Evolutionary conservation across 2,797 vertebrate species (phyloP).

Genomic region (Karalla daura): DNA sequence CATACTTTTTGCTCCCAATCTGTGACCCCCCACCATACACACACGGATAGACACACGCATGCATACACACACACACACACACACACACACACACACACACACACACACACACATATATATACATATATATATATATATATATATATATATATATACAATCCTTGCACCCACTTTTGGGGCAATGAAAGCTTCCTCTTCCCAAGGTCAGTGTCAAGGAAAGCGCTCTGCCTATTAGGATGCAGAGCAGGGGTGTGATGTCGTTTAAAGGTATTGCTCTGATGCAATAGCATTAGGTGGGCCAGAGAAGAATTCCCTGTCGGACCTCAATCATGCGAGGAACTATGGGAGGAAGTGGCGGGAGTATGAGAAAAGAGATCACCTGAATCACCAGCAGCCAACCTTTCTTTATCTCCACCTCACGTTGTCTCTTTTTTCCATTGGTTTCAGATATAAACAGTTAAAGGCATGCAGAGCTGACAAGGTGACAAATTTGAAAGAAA

Average conservation of each 20-base stretch:
- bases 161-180: constrained; percentile 23
- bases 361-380: constrained; percentile 9
- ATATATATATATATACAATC: not conserved
- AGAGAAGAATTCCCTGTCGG: constrained; percentile 88
- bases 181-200: constrained; percentile 55
- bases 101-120: not conserved
- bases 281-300: constrained; percentile 96
- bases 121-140: not conserved
- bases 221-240: constrained; percentile 92
- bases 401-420: constrained; percentile 37
- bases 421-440: not conserved
- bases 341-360: constrained; percentile 65
- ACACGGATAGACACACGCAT: not conserved
- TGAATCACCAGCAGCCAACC: constrained; percentile 47
- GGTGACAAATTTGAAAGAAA: constrained; percentile 25
- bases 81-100: no score
- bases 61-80: no score
- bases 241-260: constrained; percentile 90
- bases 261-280: constrained; percentile 97
- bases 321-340: constrained; percentile 91
- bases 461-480: constrained; percentile 5
- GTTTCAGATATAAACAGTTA: constrained; percentile 16
- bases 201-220: constrained; percentile 93
- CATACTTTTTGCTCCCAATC: constrained; percentile 76
- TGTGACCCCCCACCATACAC: not conserved